These are phyloP conservation scores for Hofmannophila pseudospretella DNA, from an alignment of 2,888 invertebrate species.

Conservation along the genomic window DNA sequence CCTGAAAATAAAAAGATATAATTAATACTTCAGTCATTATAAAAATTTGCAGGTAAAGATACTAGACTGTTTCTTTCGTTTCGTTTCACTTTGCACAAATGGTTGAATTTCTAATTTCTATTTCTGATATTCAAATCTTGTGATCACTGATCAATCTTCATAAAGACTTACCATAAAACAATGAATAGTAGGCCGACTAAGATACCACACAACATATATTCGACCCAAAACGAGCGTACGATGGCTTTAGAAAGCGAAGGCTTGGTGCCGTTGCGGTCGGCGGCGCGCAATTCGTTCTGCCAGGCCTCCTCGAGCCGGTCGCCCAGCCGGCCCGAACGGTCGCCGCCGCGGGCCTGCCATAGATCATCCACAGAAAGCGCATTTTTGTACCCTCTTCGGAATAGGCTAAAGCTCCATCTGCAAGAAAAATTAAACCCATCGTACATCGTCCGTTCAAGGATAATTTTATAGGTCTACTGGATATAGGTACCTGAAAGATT, in stretches of 20 bases:
- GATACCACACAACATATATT: conserved; percentile 79
- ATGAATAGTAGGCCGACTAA: conserved; percentile 76
- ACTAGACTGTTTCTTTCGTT: background rate
- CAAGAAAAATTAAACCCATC: no score
- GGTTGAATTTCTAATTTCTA: no score
- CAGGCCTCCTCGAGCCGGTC: conserved; percentile 82
- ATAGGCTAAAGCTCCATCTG: conserved; percentile 83
- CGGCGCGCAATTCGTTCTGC: conserved; percentile 74
- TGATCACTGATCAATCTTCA: no score
- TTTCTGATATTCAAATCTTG: no score
- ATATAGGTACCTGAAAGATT: no score
- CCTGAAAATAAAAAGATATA: conserved; percentile 60
- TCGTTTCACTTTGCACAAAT: no score
- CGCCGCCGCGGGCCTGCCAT: conserved; percentile 78
- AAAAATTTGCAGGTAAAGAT: background rate
- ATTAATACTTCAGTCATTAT: no score
- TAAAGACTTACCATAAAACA: conserved; percentile 80
- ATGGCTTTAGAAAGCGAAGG: conserved; percentile 80
- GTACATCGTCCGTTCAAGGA: no score
- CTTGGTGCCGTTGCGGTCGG: conserved; percentile 62
- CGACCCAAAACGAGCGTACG: conserved; percentile 77
- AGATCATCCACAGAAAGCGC: conserved; percentile 82
- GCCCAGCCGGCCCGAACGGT: conserved; percentile 81
- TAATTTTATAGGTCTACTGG: no score
- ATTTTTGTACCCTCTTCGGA: conserved; percentile 79